A percentile compares a stretch with the other conserved stretches of the same genome.
Conservation (phyloP, 1,140 invertebrate species). For the Musca vetustissima region DNA sequence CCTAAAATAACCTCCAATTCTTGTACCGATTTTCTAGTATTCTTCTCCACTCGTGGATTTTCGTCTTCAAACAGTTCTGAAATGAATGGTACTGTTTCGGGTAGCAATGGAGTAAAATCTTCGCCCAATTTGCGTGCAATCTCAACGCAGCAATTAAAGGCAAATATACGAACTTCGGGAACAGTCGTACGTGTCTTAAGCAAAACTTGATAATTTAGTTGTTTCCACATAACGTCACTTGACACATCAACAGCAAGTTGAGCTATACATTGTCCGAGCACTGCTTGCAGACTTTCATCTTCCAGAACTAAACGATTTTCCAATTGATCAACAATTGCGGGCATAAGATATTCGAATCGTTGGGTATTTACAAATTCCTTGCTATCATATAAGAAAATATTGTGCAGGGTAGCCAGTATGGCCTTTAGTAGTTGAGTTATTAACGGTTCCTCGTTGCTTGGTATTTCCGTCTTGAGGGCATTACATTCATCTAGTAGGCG, state of each 20-base stretch:
- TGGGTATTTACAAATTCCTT: slow-evolving; percentile 83
- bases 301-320: slow-evolving; percentile 73
- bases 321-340: slow-evolving; percentile 84
- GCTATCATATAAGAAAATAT: slow-evolving; percentile 80
- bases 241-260: slow-evolving; percentile 78
- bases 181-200: slow-evolving; percentile 81
- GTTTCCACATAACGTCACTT: slow-evolving; percentile 86
- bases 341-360: slow-evolving; percentile 78
- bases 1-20: slow-evolving; percentile 80
- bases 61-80: slow-evolving; percentile 84
- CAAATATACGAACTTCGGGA: slow-evolving; percentile 62
- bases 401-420: slow-evolving; percentile 72
- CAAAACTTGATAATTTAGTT: slow-evolving; percentile 85
- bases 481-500: slow-evolving; percentile 67
- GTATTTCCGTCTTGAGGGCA: slow-evolving; percentile 44
- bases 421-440: slow-evolving; percentile 65
- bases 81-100: slow-evolving; percentile 82
- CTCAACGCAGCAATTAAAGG: slow-evolving; percentile 67
- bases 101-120: slow-evolving; percentile 76
- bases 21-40: slow-evolving; percentile 71
- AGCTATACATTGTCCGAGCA: slow-evolving; percentile 76
- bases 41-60: slow-evolving; percentile 73
- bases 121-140: slow-evolving; percentile 77
- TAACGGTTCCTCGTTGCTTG: slow-evolving; percentile 50
- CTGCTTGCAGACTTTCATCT: slow-evolving; percentile 60